phyloP scores from a whole-genome alignment of 2,797 vertebrate species.

The Pteropus rufus region DNA sequence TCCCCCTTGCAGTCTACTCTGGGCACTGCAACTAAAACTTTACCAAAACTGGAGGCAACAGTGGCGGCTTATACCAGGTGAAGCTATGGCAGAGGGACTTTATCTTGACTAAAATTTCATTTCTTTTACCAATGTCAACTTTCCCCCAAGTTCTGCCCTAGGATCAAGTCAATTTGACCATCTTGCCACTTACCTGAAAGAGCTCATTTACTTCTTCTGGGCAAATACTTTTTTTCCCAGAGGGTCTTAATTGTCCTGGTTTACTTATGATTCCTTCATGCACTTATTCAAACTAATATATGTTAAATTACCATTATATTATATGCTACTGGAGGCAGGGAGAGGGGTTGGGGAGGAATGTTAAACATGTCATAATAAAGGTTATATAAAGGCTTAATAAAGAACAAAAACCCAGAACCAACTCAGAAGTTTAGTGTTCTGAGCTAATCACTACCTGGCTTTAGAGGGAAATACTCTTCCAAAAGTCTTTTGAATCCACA shows the following conservation, averaged over 20 bases:
- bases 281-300: not conserved
- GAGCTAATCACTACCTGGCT: slow-evolving; percentile 86
- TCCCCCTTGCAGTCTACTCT: not conserved
- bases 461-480: slow-evolving; percentile 87
- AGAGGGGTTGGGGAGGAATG: not conserved
- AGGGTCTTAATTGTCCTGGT: not conserved
- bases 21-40: not conserved
- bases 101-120: not conserved
- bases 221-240: not conserved
- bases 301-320: not conserved
- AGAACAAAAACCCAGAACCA: not conserved
- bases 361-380: not conserved
- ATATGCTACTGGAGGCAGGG: not conserved
- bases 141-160: not conserved
- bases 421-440: not conserved
- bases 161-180: not conserved
- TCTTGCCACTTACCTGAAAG: not conserved
- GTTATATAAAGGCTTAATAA: not conserved
- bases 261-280: not conserved
- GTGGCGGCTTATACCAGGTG: not conserved
- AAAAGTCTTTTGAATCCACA: slow-evolving; percentile 92
- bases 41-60: not conserved
- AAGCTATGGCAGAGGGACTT: not conserved
- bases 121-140: not conserved
- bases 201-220: not conserved